Conservation (phyloP, 2,797 vertebrate genomes). For the Labeo calbasu region DNA sequence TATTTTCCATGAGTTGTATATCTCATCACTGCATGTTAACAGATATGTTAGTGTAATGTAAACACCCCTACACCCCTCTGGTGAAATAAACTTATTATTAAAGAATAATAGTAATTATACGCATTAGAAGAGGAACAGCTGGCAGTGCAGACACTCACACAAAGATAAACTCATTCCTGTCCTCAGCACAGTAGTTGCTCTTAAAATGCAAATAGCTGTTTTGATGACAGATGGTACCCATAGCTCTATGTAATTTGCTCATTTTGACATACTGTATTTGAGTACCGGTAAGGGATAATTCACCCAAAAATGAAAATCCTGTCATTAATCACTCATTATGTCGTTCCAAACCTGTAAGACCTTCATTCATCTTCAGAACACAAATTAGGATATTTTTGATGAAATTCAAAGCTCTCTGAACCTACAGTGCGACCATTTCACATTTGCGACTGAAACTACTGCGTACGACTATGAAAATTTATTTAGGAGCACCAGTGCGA, state of each 20-base stretch:
- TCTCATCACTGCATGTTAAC: conserved; percentile 21
- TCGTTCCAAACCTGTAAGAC: too few species aligned
- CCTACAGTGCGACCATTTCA: too few species aligned
- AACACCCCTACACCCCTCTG: background rate
- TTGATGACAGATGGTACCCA: conserved; percentile 15
- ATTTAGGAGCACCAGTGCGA: too few species aligned
- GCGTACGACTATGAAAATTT: too few species aligned
- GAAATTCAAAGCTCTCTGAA: too few species aligned
- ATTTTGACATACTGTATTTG: background rate
- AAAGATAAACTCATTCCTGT: background rate
- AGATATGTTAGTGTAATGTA: background rate
- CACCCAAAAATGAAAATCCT: too few species aligned
- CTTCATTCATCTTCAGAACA: too few species aligned
- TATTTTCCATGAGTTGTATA: conserved; percentile 5
- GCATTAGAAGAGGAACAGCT: conserved; percentile 16
- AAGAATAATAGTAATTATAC: background rate
- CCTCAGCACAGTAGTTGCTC: background rate
- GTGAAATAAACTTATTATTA: background rate
- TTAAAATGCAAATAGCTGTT: conserved; percentile 24
- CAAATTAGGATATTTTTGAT: too few species aligned
- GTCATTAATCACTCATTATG: too few species aligned
- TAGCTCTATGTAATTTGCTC: background rate
- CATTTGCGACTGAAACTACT: too few species aligned
- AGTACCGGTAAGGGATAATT: background rate
- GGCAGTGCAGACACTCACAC: conserved; percentile 12